A percentile compares a stretch with the other conserved stretches of the same genome.
These are phyloP conservation scores for Eulemur rubriventer DNA, from an alignment of 2,797 vertebrate species.

Conservation along the genomic window DNA sequence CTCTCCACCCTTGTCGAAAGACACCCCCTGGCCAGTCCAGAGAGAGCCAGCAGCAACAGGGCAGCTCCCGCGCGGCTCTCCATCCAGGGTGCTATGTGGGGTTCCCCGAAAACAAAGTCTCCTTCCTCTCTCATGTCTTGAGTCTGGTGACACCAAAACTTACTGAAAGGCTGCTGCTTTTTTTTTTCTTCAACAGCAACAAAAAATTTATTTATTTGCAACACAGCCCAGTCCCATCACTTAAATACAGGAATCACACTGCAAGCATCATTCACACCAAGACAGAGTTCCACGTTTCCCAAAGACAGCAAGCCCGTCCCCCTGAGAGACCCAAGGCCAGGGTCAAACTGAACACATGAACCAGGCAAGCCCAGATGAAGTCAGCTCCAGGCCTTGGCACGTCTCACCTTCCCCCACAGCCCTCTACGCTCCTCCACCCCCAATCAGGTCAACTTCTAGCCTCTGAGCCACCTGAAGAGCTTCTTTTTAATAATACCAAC, in stretches of 20 bases:
- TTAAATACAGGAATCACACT: slow-evolving; percentile 65
- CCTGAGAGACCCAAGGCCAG: background rate
- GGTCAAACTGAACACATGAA: background rate
- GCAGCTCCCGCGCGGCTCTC: accelerated
- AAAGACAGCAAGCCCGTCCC: background rate
- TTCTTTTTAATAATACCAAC: background rate
- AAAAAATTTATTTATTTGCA: slow-evolving; percentile 80
- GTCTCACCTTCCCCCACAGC: background rate
- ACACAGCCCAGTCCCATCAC: background rate
- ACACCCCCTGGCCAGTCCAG: no score
- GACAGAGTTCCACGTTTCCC: background rate
- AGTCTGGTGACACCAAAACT: background rate
- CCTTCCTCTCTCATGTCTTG: background rate
- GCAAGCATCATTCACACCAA: background rate
- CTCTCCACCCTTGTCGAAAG: background rate
- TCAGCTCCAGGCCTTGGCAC: background rate
- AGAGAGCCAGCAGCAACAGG: background rate
- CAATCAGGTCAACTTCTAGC: background rate
- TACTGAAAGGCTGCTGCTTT: background rate
- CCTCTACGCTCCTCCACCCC: background rate
- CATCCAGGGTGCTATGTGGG: background rate
- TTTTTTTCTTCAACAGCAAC: slow-evolving; percentile 68
- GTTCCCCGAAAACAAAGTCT: background rate
- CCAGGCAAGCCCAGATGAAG: background rate
- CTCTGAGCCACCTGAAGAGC: background rate